Conservation (phyloP, 2,888 invertebrate species). For the Agrochola macilenta region DNA sequence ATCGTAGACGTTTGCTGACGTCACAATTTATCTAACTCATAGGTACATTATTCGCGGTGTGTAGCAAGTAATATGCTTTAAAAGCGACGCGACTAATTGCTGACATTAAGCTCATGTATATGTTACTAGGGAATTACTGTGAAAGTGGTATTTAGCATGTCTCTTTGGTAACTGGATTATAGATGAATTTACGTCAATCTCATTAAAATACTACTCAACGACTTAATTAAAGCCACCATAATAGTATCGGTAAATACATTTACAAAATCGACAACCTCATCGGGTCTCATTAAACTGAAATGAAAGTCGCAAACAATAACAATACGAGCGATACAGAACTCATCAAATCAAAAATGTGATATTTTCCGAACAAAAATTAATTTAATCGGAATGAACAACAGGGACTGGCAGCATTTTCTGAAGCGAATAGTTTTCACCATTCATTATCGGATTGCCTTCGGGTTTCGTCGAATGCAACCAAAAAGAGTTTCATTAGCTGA, state of each 20-base stretch:
- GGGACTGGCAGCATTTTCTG: constrained; percentile 41
- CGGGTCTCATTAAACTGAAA: constrained; percentile 17
- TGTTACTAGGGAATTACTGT: constrained; percentile 52
- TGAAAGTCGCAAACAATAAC: constrained; percentile 21
- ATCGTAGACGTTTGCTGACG: constrained; percentile 58
- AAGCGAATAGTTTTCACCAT: constrained; percentile 61
- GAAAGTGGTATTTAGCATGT: constrained; percentile 28
- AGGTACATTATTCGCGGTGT: constrained; percentile 65
- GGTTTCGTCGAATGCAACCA: constrained; percentile 70
- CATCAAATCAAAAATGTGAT: constrained; percentile 41
- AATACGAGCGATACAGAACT: constrained; percentile 10
- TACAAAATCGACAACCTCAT: constrained; percentile 16
- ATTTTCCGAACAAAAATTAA: constrained; percentile 39
- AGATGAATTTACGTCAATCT: constrained; percentile 19
- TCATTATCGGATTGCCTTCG: constrained; percentile 75
- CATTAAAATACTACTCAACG: constrained; percentile 14
- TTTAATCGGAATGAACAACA: constrained; percentile 44
- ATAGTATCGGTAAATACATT: constrained; percentile 11
- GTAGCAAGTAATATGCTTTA: constrained; percentile 66
- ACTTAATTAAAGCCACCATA: constrained; percentile 13
- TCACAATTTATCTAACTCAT: constrained; percentile 66
- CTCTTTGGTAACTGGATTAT: background rate
- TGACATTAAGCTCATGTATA: constrained; percentile 49
- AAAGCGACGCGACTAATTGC: constrained; percentile 64
- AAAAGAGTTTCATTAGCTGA: constrained; percentile 83